phyloP scores from a whole-genome alignment of 2,797 vertebrate genomes.

The Nasua narica region DNA sequence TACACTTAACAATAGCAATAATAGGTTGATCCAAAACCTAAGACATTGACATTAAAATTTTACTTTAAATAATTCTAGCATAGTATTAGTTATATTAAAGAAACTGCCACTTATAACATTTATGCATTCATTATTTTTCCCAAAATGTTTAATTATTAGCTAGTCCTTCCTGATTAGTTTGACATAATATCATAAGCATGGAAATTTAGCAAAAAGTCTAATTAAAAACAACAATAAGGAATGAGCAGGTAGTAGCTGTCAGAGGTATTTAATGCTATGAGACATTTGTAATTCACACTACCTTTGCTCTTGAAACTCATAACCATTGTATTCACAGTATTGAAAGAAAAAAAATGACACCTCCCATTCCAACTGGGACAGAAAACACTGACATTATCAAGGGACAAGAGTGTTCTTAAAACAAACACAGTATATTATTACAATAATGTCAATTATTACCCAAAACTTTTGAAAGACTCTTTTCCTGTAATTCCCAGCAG shows the following conservation, averaged over 20 bases:
- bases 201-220: constrained; percentile 21
- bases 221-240: not conserved
- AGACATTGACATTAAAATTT: not conserved
- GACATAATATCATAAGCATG: not conserved
- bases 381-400: not conserved
- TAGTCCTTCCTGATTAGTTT: not conserved
- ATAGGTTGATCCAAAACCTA: not conserved
- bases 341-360: not conserved
- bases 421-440: not conserved
- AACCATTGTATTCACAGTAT: not conserved
- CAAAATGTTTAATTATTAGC: constrained; percentile 2
- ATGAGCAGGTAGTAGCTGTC: not conserved
- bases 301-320: not conserved
- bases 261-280: not conserved
- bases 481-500: not conserved
- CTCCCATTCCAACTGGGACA: not conserved
- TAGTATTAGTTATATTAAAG: not conserved
- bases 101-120: not conserved
- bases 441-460: not conserved
- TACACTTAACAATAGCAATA: not conserved
- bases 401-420: not conserved
- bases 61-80: not conserved
- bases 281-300: not conserved
- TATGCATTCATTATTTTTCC: constrained; percentile 21
- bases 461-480: not conserved